Evolutionary conservation across 2,113 vertebrate genomes (phyloP).

Genomic region (Arvicanthis niloticus): DNA sequence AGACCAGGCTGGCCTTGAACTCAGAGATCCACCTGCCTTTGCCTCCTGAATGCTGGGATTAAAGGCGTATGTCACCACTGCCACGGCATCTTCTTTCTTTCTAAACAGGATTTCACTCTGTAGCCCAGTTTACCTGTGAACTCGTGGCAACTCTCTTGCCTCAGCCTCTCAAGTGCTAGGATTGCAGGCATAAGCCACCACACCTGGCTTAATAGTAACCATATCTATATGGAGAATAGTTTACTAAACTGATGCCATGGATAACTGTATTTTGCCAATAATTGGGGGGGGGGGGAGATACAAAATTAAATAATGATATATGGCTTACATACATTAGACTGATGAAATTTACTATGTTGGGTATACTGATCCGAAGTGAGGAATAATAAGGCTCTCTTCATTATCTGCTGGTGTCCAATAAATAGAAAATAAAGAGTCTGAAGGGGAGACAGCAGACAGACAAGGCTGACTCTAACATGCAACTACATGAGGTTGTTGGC

Average conservation of each 20-base stretch:
- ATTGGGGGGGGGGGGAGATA: neutral
- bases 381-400: neutral
- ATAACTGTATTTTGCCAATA: constrained; percentile 34
- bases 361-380: neutral
- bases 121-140: neutral
- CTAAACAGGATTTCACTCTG: neutral
- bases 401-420: neutral
- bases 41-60: too few species aligned
- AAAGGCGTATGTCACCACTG: too few species aligned
- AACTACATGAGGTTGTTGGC: neutral
- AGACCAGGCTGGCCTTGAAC: too few species aligned
- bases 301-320: neutral
- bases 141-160: neutral
- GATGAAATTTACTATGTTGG: neutral
- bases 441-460: neutral
- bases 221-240: constrained; percentile 36
- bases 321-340: neutral
- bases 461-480: neutral
- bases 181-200: neutral
- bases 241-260: neutral
- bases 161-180: neutral
- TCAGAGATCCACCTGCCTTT: too few species aligned
- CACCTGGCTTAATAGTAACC: neutral
- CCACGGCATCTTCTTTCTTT: neutral
- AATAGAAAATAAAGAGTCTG: neutral